Conservation (phyloP, 2,113 vertebrate species). For the Eudorcas thomsonii region DNA sequence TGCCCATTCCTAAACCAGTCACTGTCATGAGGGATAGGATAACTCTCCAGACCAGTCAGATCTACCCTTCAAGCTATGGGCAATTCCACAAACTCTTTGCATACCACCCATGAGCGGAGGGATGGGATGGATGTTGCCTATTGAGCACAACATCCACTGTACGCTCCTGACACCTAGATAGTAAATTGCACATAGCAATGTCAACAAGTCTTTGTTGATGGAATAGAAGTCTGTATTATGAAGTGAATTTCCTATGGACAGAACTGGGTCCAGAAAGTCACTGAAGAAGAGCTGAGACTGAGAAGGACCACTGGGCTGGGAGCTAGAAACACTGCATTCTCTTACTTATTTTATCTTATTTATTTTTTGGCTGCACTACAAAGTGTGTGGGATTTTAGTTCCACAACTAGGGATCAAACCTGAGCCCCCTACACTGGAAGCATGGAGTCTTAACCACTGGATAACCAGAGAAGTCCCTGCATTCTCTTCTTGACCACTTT, state of each 20-base stretch:
- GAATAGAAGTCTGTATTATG: not conserved
- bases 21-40: not conserved
- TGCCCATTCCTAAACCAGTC: conserved; percentile 5
- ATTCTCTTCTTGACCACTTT: not conserved
- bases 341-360: not conserved
- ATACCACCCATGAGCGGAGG: not conserved
- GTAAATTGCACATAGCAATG: not conserved
- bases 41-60: not conserved
- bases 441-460: not conserved
- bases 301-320: not conserved
- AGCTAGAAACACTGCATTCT: not conserved
- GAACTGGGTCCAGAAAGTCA: not conserved
- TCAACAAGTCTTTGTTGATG: not conserved
- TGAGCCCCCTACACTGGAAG: not conserved
- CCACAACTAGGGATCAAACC: not conserved
- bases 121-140: not conserved
- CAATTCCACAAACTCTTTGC: not conserved
- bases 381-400: not conserved
- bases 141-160: not conserved
- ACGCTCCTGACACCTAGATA: not conserved
- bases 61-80: not conserved
- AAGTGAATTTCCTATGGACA: not conserved
- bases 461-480: not conserved
- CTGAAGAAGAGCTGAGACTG: not conserved
- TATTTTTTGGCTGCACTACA: not conserved